phyloP scores from a whole-genome alignment of 2,888 invertebrate genomes.

The Sphinx pinastri region DNA sequence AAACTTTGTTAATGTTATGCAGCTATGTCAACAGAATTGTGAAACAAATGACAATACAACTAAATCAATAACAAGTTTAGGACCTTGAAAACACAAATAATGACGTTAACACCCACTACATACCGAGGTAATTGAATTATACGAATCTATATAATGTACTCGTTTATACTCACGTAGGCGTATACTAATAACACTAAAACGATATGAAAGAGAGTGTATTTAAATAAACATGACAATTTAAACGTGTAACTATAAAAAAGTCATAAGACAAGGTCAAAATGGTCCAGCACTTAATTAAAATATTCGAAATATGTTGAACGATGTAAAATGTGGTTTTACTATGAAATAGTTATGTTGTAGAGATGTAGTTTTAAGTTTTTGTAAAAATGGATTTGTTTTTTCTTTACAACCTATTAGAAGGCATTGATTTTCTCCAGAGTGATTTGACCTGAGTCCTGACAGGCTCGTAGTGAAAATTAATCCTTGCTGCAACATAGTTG shows the following conservation, averaged over 20 bases:
- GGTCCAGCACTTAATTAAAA: constrained; percentile 38
- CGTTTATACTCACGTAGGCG: not conserved
- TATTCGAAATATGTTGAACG: constrained; percentile 28
- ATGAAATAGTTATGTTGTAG: not conserved
- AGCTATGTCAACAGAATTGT: too few species aligned
- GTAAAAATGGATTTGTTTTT: too few species aligned
- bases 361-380: not conserved
- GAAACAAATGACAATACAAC: too few species aligned
- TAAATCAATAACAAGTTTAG: too few species aligned
- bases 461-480: too few species aligned
- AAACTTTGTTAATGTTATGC: too few species aligned
- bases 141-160: not conserved
- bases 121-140: constrained; percentile 10
- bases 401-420: too few species aligned
- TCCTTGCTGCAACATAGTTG: too few species aligned
- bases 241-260: constrained; percentile 23
- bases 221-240: constrained; percentile 25
- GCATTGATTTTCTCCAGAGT: too few species aligned
- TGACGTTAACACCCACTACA: constrained; percentile 1
- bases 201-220: constrained; percentile 23
- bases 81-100: too few species aligned
- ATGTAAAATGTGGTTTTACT: not conserved
- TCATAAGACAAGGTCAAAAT: constrained; percentile 25
- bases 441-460: too few species aligned
- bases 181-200: constrained; percentile 22